Evolutionary conservation across 1,140 invertebrate genomes (phyloP).

Genomic region (Amphibalanus amphitrite): DNA sequence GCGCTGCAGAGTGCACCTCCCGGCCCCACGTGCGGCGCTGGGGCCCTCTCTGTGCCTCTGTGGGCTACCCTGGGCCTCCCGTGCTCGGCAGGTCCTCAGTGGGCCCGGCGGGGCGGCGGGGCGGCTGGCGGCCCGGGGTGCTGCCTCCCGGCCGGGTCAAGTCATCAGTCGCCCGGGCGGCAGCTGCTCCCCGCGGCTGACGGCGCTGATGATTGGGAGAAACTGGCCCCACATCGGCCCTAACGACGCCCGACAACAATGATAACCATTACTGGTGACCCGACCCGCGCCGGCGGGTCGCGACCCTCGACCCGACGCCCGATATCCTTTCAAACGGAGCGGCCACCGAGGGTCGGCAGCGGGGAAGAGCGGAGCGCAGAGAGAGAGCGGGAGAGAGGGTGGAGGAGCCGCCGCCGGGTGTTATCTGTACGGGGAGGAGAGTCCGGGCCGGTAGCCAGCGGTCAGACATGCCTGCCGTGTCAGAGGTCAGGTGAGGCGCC

Average conservation of each 20-base stretch:
- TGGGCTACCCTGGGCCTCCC: no score
- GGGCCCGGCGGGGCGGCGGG: no score
- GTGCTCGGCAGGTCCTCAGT: no score
- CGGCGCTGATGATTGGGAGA: constrained; percentile 6
- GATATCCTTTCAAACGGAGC: background rate
- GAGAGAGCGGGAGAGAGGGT: background rate
- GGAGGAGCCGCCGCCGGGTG: background rate
- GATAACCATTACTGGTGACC: background rate
- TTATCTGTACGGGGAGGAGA: background rate
- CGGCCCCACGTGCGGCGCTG: no score
- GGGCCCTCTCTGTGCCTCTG: background rate
- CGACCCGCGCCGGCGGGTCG: no score
- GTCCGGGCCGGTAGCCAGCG: background rate
- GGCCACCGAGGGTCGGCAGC: no score
- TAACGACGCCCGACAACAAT: background rate
- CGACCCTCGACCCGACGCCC: background rate
- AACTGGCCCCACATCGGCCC: background rate
- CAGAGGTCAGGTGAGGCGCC: background rate
- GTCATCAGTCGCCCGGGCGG: constrained; percentile 4
- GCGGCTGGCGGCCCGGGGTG: no score
- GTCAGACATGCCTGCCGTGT: background rate
- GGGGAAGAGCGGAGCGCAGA: background rate
- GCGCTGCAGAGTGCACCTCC: background rate
- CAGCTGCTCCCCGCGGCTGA: background rate
- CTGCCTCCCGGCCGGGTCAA: no score